Evolutionary conservation across 2,113 vertebrate genomes (phyloP).

Genomic region (Ciconia stormi): DNA sequence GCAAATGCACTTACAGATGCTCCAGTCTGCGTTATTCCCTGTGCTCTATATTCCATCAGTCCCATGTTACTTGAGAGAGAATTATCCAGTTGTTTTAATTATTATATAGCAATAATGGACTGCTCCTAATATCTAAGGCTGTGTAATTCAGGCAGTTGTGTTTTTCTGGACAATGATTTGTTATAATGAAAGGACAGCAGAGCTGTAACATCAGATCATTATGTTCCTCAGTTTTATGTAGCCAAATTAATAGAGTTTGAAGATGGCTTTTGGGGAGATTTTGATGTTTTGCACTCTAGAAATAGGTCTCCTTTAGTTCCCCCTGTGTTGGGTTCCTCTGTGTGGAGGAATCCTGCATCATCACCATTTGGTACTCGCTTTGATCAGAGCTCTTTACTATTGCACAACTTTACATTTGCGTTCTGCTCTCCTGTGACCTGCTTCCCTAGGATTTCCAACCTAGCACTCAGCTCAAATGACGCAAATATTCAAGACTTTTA

Average conservation of each 20-base stretch:
- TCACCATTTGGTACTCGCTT: not conserved
- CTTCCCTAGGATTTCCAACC: not conserved
- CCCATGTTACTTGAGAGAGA: not conserved
- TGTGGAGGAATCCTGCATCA: not conserved
- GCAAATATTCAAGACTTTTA: not conserved
- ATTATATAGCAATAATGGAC: rapidly evolving
- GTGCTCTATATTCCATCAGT: not conserved
- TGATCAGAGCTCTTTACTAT: not conserved
- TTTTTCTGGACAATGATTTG: not conserved
- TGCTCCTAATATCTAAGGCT: rapidly evolving
- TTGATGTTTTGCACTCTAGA: not conserved
- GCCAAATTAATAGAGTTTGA: not conserved
- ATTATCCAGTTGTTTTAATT: not conserved
- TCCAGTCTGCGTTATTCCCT: not conserved
- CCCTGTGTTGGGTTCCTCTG: rapidly evolving
- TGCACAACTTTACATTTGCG: not conserved
- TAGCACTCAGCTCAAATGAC: not conserved
- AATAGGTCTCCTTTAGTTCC: not conserved
- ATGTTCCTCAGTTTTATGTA: not conserved
- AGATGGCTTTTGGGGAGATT: not conserved
- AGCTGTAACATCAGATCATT: not conserved
- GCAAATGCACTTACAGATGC: slow-evolving; percentile 19
- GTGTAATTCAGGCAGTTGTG: not conserved
- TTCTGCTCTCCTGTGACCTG: not conserved
- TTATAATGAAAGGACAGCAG: not conserved